Percentiles rank a stretch among this genome's conserved stretches.
Evolutionary conservation across 2,113 vertebrate species (phyloP).

Genomic region (Bos indicus): DNA sequence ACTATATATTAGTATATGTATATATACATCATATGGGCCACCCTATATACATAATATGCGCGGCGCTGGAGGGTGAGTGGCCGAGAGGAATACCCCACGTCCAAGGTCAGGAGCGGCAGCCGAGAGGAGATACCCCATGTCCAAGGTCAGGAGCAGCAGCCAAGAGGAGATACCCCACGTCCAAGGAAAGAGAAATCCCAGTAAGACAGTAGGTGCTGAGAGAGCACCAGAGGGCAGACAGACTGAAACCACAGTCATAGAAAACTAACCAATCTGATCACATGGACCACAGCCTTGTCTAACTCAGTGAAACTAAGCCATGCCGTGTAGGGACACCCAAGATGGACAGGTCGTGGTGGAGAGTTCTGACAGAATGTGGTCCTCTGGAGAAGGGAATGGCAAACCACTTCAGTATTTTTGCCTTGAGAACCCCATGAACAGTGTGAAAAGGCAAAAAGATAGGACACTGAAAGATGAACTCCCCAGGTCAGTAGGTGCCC

Average conservation of each 20-base stretch:
- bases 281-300: background rate
- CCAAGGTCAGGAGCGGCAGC: background rate
- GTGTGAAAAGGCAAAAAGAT: background rate
- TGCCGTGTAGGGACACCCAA: fast-evolving
- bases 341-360: fast-evolving
- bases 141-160: background rate
- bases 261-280: background rate
- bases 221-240: background rate
- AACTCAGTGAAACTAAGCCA: background rate
- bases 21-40: background rate
- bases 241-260: background rate
- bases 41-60: background rate
- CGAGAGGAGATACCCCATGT: background rate
- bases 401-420: background rate
- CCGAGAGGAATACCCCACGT: background rate
- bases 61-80: fast-evolving
- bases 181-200: background rate
- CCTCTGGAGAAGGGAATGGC: background rate
- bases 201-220: background rate
- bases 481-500: background rate
- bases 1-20: background rate
- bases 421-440: background rate
- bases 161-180: background rate
- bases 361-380: background rate
- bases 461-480: background rate